Evolutionary conservation across 1,140 invertebrate genomes (phyloP), one percentile per base, ranked within the genome.

Genomic region (Macrosteles quadrilineatus): DNA sequence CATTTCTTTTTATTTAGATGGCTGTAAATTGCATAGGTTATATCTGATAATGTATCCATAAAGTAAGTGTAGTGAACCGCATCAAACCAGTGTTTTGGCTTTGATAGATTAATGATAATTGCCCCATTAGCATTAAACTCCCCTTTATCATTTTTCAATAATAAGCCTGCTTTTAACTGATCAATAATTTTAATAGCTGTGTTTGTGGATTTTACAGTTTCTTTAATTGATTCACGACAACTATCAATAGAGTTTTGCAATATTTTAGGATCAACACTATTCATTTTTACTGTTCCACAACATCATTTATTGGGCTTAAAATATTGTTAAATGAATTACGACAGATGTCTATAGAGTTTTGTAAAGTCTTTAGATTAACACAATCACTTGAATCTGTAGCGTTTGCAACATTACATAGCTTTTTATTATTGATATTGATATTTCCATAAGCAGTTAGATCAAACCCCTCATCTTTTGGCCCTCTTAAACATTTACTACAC

Each of bases 391-490:
- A 4, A 9, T 59, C 9, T 9, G 9, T 59, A 27, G 55, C 23
- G 27, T 27, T 59, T 27, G 6, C 21, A 27, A 59, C 55, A 23
- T 59, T 59, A 30, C 55, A 59, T 9, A 59, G 6, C n/a, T n/a
- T 25, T 59, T 59, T 59, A 27, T 59, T 29, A 27, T 59, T 14
- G 3, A 64, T 27, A 25, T 64, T 30, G 31, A 6, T 32, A 23
- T 64, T n/a, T 2, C 62, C 62, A 9, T 31, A 27, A 2, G 3
- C 11, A 19, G 62, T 64, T 19, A 64, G 32, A 6, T 32, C 36
- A 25, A 40, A 64, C 6, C 62, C 62, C 2, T 40, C 62, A 17
- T 17, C 62, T 43, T 64, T 64, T 19, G 62, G 36, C 9, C 30
- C 62, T 27, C 31, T 64, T 19, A 36, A 11, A 11, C 29, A 11